Percentiles rank a stretch among this genome's conserved stretches.
Evolutionary conservation across 2,797 vertebrate genomes (phyloP).

Genomic region (Fistularia tabacaria): DNA sequence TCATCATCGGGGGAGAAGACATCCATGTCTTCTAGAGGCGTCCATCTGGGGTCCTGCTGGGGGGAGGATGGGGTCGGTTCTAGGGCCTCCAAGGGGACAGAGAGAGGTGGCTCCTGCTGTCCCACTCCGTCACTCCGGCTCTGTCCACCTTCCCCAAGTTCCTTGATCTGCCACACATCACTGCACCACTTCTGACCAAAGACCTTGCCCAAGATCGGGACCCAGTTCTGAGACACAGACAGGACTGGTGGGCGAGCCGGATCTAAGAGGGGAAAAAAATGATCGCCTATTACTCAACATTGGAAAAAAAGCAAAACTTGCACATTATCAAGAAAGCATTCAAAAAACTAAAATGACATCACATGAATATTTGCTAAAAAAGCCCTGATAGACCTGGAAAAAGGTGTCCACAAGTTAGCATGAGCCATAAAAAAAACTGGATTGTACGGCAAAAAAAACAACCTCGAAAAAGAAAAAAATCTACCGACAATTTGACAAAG

Average conservation of each 20-base stretch:
- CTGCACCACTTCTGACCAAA: constrained; percentile 79
- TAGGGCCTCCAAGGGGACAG: constrained; percentile 35
- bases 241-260: constrained; percentile 49
- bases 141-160: constrained; percentile 18
- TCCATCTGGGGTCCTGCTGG: constrained; percentile 72
- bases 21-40: constrained; percentile 68
- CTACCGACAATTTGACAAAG: too few species aligned
- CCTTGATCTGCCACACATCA: constrained; percentile 69
- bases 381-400: too few species aligned
- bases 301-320: too few species aligned
- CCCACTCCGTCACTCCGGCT: constrained; percentile 17
- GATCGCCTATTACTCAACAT: too few species aligned
- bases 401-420: too few species aligned
- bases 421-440: too few species aligned
- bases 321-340: too few species aligned
- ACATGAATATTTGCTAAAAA: too few species aligned
- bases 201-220: constrained; percentile 77
- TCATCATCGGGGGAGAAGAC: constrained; percentile 59
- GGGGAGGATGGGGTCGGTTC: constrained; percentile 59
- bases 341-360: too few species aligned
- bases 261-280: constrained; percentile 19
- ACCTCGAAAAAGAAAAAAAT: too few species aligned
- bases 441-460: too few species aligned
- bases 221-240: constrained; percentile 74
- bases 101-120: constrained; percentile 3